Base-by-base conservation (phyloP, 2,113 vertebrate genomes). In the Hemichromis elongatus region DNA sequence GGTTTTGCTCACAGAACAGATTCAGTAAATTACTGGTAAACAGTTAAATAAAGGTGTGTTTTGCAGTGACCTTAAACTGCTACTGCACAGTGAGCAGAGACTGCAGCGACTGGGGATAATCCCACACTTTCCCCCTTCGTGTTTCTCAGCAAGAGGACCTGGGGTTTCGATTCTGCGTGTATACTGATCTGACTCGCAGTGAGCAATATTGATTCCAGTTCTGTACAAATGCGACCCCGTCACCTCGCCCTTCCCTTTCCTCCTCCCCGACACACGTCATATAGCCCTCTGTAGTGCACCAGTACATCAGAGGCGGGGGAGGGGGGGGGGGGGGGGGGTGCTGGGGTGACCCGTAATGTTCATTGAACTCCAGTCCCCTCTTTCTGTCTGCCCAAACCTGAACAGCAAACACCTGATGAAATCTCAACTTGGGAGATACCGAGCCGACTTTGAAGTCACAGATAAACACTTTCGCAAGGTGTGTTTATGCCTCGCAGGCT, bases 401-500 rank as follows among this genome's bases (percentile, higher is more conserved):
- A 37, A 80, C 28, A 53, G 87, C 89, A 93, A 90, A 93, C 92
- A 92, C 80, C 90, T 90, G 91, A 91, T 37, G 89, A 88, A 84
- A 90, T 80, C 57, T 1, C 83, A 26, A 7, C 77, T 1, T 4
- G 70, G 9, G 13, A 84, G 83, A 89, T 84, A 88, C 77, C 7
- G 53, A n/a, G 21, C 3, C 10, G 5, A 33, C 92, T 93, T 94
- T 95, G 92, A 93, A 94, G 91, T 82, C 4, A 1, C 14, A 81
- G 90, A 89, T 80, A 89, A 90, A 84, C 26, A 45, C 45, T 59
- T 55, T 83, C 42, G 68, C 89, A 59, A 28, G 73, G 33, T 10
- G 33, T 9, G 77, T 50, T 53, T 75, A 63, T 30, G 53, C 33
- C 19, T 47, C 2, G 19, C 18, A 84, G 11, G 1, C 26, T 59